Conservation (phyloP, 2,797 vertebrate species). For the Falco naumanni region DNA sequence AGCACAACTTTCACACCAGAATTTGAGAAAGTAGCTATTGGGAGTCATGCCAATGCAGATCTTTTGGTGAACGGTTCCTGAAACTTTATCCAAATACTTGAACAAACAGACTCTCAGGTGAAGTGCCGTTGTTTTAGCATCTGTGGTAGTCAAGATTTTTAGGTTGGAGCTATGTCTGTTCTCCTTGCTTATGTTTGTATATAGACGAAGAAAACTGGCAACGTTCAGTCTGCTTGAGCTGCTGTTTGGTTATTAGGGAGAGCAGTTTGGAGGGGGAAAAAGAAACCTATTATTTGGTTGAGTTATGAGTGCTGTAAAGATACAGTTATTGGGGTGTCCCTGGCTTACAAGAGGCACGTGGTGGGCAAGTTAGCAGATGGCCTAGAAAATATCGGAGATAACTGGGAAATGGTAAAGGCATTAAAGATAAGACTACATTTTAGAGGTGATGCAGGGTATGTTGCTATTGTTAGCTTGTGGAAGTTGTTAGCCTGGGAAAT, state of each 20-base stretch:
- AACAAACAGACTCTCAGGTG: neutral
- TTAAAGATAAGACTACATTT: neutral
- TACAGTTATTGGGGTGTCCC: neutral
- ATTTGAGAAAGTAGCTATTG: neutral
- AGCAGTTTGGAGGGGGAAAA: neutral
- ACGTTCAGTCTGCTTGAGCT: neutral
- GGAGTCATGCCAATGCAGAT: neutral
- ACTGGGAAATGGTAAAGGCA: neutral
- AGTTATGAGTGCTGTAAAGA: neutral
- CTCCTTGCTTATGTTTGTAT: neutral
- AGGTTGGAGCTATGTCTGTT: neutral
- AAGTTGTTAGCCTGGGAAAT: neutral
- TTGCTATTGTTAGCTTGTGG: neutral
- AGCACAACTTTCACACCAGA: neutral
- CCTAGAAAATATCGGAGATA: neutral
- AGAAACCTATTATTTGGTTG: neutral
- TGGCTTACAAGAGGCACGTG: neutral
- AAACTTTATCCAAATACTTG: neutral
- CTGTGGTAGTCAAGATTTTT: neutral
- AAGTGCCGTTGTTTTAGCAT: neutral
- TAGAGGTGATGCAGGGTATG: neutral
- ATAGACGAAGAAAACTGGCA: neutral
- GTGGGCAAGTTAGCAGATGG: neutral
- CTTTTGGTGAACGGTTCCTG: neutral
- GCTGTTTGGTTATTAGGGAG: neutral